Conservation (phyloP, 37 sponge, comb jelly and placozoan genomes). For the Spongilla lacustris region DNA sequence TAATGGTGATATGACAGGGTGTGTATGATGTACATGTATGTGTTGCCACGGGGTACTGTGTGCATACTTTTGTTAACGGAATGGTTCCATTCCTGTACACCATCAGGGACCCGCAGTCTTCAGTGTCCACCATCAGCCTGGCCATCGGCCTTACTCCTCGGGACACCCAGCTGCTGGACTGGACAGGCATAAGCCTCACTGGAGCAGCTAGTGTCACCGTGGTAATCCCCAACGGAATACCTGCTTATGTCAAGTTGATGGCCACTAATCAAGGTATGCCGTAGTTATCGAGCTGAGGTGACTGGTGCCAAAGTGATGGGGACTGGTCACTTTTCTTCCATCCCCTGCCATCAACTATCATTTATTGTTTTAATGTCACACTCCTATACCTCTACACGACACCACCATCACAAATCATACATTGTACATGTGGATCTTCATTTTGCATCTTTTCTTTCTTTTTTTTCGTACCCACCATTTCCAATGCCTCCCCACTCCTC, state of each 20-base stretch:
- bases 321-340: neutral
- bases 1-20: neutral
- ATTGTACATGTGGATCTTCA: too few relatives aligned
- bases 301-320: neutral
- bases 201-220: slow-evolving; percentile 22
- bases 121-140: slow-evolving; percentile 42
- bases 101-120: slow-evolving; percentile 78
- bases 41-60: too few relatives aligned
- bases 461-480: too few relatives aligned
- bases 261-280: slow-evolving; percentile 78
- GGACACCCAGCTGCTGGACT: slow-evolving; percentile 51
- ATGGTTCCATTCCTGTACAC: neutral
- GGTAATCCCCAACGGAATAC: slow-evolving; percentile 70
- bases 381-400: neutral
- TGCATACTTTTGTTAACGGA: neutral
- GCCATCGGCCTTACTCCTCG: slow-evolving; percentile 59
- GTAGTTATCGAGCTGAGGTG: neutral
- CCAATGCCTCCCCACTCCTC: too few relatives aligned
- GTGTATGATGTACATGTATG: neutral
- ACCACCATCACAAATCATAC: too few relatives aligned
- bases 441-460: too few relatives aligned
- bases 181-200: slow-evolving; percentile 41
- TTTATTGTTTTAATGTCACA: too few relatives aligned
- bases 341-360: neutral
- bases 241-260: slow-evolving; percentile 66